Percentiles rank a stretch among this genome's conserved stretches.
phyloP scores from a whole-genome alignment of 2,888 invertebrate genomes.

The Drosophila melanosoma region DNA sequence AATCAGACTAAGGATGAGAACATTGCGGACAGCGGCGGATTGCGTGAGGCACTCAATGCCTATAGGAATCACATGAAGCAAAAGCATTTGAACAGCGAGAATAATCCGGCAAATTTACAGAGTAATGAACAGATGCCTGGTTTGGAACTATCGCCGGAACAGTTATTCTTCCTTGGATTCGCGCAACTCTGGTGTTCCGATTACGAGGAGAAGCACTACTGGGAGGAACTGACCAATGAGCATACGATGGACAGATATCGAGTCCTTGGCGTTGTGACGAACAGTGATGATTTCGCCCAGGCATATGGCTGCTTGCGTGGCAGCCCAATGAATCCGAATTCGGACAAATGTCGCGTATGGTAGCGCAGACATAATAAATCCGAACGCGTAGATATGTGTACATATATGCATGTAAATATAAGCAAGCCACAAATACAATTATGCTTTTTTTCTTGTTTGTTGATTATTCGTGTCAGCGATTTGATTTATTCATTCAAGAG shows the following conservation, averaged over 20 bases:
- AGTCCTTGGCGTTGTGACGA: constrained; percentile 79
- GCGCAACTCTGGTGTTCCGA: constrained; percentile 82
- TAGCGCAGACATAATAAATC: constrained; percentile 50
- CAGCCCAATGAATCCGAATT: constrained; percentile 77
- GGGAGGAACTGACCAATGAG: constrained; percentile 77
- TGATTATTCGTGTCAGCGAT: constrained; percentile 17
- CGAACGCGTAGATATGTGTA: constrained; percentile 7
- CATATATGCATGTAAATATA: constrained; percentile 17
- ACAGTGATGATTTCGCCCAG: constrained; percentile 78
- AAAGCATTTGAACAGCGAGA: constrained; percentile 9
- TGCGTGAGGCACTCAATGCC: constrained; percentile 71
- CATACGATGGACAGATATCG: constrained; percentile 82
- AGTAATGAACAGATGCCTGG: constrained; percentile 81
- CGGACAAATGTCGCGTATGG: constrained; percentile 79
- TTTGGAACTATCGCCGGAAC: constrained; percentile 80
- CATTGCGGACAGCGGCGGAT: constrained; percentile 82
- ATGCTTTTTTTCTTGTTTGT: background rate
- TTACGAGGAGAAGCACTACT: constrained; percentile 78
- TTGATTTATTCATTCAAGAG: constrained; percentile 22
- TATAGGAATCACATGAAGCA: constrained; percentile 75
- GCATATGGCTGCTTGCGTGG: constrained; percentile 76
- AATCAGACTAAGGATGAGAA: constrained; percentile 80
- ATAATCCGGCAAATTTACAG: constrained; percentile 17
- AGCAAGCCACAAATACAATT: constrained; percentile 22
- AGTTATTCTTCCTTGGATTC: constrained; percentile 82